Evolutionary conservation across 30 jellyfish, hydroid and myxozoan species (phyloP).

Genomic region (Cassiopea andromeda): DNA sequence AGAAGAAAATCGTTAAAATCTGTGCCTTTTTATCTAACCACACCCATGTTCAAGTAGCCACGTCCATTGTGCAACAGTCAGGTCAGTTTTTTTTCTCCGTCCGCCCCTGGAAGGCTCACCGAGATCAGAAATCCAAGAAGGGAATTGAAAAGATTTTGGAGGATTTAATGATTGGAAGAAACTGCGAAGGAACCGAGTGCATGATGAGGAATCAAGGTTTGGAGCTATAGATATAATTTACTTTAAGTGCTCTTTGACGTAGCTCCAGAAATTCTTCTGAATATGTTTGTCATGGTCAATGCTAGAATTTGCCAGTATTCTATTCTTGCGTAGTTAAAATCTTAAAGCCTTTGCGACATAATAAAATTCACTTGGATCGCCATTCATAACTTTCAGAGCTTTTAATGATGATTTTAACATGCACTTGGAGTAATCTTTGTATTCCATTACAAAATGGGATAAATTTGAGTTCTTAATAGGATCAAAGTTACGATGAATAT

Average conservation of each 20-base stretch:
- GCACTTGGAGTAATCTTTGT: neutral
- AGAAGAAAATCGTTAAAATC: neutral
- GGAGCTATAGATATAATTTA: neutral
- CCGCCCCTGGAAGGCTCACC: neutral
- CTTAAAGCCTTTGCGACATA: neutral
- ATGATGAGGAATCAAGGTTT: neutral
- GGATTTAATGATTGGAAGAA: neutral
- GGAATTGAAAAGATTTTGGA: neutral
- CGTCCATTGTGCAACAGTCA: constrained; percentile 18
- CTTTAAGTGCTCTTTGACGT: neutral
- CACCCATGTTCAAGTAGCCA: constrained; percentile 19
- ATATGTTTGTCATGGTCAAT: neutral
- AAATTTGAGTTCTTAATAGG: neutral
- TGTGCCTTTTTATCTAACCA: constrained; percentile 58
- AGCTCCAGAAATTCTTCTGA: neutral
- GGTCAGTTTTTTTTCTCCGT: constrained; percentile 22
- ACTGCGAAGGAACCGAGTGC: neutral
- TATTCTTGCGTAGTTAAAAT: neutral
- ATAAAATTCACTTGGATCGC: neutral
- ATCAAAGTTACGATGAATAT: neutral
- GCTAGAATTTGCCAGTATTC: neutral
- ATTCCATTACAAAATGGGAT: neutral
- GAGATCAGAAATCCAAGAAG: neutral
- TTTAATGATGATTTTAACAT: neutral
- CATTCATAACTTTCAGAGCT: neutral